Evolutionary conservation across 1,140 invertebrate species (phyloP).

Genomic region (Scaptomyza pallida): DNA sequence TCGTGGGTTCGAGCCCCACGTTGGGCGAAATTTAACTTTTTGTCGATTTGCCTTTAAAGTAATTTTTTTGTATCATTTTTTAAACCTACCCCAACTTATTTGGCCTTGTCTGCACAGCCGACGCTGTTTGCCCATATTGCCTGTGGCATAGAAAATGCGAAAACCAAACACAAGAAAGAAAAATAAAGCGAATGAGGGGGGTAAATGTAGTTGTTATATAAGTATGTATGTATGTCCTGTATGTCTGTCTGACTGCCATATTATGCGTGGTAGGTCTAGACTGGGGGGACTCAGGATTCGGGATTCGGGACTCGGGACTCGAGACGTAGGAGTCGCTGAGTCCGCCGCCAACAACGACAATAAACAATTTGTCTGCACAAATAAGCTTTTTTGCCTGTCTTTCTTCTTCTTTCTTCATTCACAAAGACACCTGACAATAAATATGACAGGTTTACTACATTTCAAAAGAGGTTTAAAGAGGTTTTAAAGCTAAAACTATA

Average conservation of each 20-base stretch:
- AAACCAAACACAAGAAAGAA: background rate
- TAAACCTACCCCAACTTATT: slow-evolving; percentile 52
- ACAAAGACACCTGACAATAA: too few species aligned
- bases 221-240: background rate
- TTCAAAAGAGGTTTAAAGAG: too few species aligned
- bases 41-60: slow-evolving; percentile 86
- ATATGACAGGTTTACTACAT: too few species aligned
- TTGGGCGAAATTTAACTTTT: background rate
- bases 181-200: background rate
- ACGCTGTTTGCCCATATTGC: slow-evolving; percentile 10
- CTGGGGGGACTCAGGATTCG: background rate
- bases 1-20: background rate
- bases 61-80: slow-evolving; percentile 28
- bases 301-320: too few species aligned
- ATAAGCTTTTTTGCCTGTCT: slow-evolving; percentile 29
- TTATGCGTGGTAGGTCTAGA: slow-evolving; percentile 13
- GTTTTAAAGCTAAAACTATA: too few species aligned
- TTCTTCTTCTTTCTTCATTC: background rate
- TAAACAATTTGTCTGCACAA: slow-evolving; percentile 58
- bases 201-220: background rate
- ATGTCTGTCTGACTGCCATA: background rate
- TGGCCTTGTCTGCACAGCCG: slow-evolving; percentile 48
- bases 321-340: background rate
- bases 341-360: slow-evolving; percentile 30
- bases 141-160: slow-evolving; percentile 32